Conservation (phyloP, 2,888 invertebrate genomes). For the Diarsia rubi region DNA sequence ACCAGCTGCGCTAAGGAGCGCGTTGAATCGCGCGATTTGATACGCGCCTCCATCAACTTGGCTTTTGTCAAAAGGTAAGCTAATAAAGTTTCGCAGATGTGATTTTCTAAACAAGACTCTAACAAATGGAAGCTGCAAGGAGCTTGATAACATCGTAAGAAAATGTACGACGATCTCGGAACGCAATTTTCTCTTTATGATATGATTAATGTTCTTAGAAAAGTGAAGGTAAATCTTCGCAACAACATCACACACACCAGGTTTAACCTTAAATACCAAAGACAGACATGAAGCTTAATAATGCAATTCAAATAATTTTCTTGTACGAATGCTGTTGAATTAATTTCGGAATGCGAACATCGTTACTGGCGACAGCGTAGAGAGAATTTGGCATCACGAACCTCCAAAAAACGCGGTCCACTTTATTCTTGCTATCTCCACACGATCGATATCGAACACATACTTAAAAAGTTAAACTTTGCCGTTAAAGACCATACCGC, state of each 20-base stretch:
- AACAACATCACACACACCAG: slow-evolving; percentile 34
- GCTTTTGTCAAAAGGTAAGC: slow-evolving; percentile 87
- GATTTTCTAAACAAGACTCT: slow-evolving; percentile 89
- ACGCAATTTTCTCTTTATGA: slow-evolving; percentile 78
- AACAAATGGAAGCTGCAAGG: slow-evolving; percentile 85
- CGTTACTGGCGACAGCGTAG: slow-evolving; percentile 76
- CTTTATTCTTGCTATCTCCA: slow-evolving; percentile 85
- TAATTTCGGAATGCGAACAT: slow-evolving; percentile 79
- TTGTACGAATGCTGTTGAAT: slow-evolving; percentile 69
- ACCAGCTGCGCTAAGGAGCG: slow-evolving; percentile 90
- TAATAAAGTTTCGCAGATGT: slow-evolving; percentile 90
- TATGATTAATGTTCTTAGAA: slow-evolving; percentile 75
- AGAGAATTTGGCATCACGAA: slow-evolving; percentile 75
- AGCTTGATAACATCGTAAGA: slow-evolving; percentile 78
- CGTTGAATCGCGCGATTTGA: slow-evolving; percentile 87
- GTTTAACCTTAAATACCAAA: slow-evolving; percentile 19
- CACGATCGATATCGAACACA: slow-evolving; percentile 84
- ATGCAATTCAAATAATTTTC: slow-evolving; percentile 68
- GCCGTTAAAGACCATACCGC: slow-evolving; percentile 79
- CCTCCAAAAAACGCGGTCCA: slow-evolving; percentile 75
- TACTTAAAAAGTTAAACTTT: slow-evolving; percentile 79
- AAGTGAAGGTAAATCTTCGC: slow-evolving; percentile 44
- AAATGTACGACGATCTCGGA: slow-evolving; percentile 76
- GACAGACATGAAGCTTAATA: slow-evolving; percentile 61
- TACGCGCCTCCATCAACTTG: slow-evolving; percentile 89